Evolutionary conservation across 2,888 invertebrate species (phyloP), one percentile per base, ranked within the genome.

Genomic region (Sympetrum striolatum): DNA sequence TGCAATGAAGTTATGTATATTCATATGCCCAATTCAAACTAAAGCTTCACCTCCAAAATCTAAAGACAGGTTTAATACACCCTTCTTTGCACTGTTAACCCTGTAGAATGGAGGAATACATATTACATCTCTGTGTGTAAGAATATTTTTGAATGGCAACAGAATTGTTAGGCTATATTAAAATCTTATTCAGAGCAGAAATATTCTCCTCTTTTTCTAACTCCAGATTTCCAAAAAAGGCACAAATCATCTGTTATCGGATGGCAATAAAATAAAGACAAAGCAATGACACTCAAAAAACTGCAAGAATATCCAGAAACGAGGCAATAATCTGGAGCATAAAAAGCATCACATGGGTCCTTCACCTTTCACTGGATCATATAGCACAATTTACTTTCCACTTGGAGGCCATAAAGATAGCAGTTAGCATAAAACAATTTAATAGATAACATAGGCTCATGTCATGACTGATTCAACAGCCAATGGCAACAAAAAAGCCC

Each of bases 101-200:
- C 86, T 86, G 86, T 60, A 60, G 39, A 86, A 60, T 82, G 60
- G 86, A 60, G 86, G 37, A 58, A 86, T 18, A 86, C 18, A 60
- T 22, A 31, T 73, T 64, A 6, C 37, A 37, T 37, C 39, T 37
- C 64, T 86, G 58, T 35, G n/a, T 35, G 18, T 15, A n/a, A 64
- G 37, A 44, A 37, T 60, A 60, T 64, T 60, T 60, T 60, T n/a
- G n/a, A 37, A 14, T 4, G 37, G 37, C 25, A 64, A 22, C 60
- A 37, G 58, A 35, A 64, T 31, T 5, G 31, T 58, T 18, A 58
- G 53, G 58, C 53, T 15, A 86, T 64, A 37, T 60, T 60, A 22
- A 37, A 37, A 35, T 4, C 35, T 37, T 37, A 60, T 37, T 58
- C 10, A 22, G 37, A 64, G 37, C 60, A 39, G 37, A 60, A 58